phyloP scores from a whole-genome alignment of 2,888 invertebrate species.

The Liopterus haemorrhoidalis region DNA sequence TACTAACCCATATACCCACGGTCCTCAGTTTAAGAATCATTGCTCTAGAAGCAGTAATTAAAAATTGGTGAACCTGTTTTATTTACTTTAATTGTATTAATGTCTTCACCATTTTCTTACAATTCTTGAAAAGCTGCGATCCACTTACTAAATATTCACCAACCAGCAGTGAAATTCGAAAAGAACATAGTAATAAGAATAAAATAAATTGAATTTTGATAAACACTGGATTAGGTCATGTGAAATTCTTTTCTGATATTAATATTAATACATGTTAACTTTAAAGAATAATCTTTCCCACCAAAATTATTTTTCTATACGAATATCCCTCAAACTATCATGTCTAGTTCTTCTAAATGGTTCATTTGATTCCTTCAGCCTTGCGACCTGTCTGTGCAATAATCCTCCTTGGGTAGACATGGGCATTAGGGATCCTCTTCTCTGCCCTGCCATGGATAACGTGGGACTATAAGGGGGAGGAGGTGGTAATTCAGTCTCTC shows the following conservation, averaged over 20 bases:
- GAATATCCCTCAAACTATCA: constrained; percentile 49
- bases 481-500: constrained; percentile 33
- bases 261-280: too few species aligned
- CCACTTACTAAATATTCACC: too few species aligned
- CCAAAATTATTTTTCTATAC: constrained; percentile 50
- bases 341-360: constrained; percentile 36
- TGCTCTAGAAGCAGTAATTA: too few species aligned
- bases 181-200: background rate
- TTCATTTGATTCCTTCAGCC: constrained; percentile 24
- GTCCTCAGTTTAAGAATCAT: too few species aligned
- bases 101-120: too few species aligned
- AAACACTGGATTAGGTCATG: background rate
- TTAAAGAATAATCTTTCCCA: too few species aligned
- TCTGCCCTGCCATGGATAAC: constrained; percentile 36
- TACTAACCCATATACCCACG: too few species aligned
- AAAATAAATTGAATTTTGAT: background rate
- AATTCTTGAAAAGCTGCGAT: too few species aligned
- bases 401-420: constrained; percentile 37
- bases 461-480: constrained; percentile 47
- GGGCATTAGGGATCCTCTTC: constrained; percentile 45
- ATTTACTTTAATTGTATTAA: too few species aligned
- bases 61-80: too few species aligned
- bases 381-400: constrained; percentile 30
- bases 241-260: too few species aligned
- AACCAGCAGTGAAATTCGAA: background rate